Conservation (phyloP, 1,140 invertebrate species). For the Bombus superbus region DNA sequence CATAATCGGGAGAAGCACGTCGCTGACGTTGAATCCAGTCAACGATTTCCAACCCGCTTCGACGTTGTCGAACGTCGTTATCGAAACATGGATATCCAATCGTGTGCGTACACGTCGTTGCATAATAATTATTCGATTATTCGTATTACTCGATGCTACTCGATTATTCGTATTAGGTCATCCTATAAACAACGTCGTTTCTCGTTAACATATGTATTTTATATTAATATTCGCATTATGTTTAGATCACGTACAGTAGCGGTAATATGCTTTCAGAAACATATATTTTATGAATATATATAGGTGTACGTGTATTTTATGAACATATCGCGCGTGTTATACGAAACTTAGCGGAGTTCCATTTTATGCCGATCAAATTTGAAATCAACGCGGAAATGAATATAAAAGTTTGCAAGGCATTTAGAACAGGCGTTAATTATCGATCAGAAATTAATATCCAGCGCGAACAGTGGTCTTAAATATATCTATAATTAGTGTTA, state of each 20-base stretch:
- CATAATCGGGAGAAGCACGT: neutral
- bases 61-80: slow-evolving; percentile 35
- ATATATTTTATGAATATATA: neutral
- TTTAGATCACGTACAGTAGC: neutral
- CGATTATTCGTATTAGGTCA: neutral
- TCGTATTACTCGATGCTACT: neutral
- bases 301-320: neutral
- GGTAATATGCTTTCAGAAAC: neutral
- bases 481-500: too few species aligned
- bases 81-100: neutral
- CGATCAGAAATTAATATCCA: too few species aligned
- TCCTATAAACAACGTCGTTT: neutral
- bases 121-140: slow-evolving; percentile 10
- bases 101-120: neutral
- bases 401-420: too few species aligned
- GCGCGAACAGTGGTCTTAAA: too few species aligned
- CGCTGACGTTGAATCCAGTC: neutral
- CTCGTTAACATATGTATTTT: neutral
- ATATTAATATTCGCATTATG: neutral
- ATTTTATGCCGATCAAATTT: too few species aligned
- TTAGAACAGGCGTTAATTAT: too few species aligned
- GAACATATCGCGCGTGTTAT: too few species aligned
- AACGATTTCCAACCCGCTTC: neutral
- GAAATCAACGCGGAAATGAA: too few species aligned
- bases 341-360: too few species aligned